phyloP scores from a whole-genome alignment of 2,797 vertebrate genomes.

The Helicolenus hilgendorfi region DNA sequence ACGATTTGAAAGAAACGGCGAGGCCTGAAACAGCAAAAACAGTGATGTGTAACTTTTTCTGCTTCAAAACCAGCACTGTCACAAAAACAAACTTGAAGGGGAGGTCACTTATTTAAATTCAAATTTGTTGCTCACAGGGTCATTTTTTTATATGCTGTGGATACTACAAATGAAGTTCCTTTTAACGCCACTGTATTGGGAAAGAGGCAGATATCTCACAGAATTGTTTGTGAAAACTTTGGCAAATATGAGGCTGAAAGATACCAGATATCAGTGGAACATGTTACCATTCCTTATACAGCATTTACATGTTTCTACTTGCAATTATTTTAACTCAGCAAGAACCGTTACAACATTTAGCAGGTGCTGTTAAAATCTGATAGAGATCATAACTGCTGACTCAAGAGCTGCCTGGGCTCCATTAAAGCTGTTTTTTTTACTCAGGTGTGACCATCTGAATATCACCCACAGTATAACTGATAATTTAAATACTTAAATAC shows the following conservation, averaged over 20 bases:
- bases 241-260: no score
- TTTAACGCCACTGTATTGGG: background rate
- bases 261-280: no score
- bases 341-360: background rate
- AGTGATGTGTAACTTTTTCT: background rate
- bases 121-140: background rate
- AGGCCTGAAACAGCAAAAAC: slow-evolving; percentile 11
- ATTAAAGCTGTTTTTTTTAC: background rate
- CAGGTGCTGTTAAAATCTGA: no score
- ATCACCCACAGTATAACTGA: no score
- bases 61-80: background rate
- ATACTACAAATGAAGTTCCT: background rate
- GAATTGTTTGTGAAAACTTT: background rate
- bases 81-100: background rate
- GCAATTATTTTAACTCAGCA: background rate
- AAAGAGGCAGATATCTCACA: background rate
- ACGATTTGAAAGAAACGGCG: background rate
- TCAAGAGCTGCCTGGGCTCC: background rate
- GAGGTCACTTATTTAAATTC: slow-evolving; percentile 21
- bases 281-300: background rate
- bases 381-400: background rate
- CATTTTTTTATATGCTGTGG: background rate
- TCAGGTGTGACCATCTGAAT: no score
- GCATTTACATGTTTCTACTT: background rate
- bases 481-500: no score